These are phyloP conservation scores for Pyrgus malvae DNA, from an alignment of 2,888 invertebrate genomes.

Conservation along the genomic window DNA sequence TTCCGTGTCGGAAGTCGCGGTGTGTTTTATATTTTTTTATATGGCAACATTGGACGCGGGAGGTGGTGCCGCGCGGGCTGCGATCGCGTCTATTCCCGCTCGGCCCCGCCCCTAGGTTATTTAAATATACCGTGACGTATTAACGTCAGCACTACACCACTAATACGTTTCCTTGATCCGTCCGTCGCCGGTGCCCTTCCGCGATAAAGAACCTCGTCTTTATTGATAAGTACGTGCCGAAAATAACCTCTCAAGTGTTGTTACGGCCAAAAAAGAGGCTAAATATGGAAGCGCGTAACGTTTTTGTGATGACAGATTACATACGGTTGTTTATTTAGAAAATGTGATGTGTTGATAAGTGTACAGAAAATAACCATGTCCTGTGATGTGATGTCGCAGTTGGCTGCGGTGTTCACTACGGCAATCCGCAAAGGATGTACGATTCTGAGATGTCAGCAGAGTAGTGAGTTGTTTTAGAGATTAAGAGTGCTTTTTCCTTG, in stretches of 20 bases:
- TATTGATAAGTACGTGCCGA: constrained; percentile 51
- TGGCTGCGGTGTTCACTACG: constrained; percentile 35
- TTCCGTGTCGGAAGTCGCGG: constrained; percentile 29
- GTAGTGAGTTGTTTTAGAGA: constrained; percentile 34
- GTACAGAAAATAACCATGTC: constrained; percentile 31
- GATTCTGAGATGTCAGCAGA: constrained; percentile 36
- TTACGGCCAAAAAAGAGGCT: constrained; percentile 29
- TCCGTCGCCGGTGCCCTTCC: constrained; percentile 59
- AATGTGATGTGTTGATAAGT: not conserved
- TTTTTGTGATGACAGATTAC: not conserved
- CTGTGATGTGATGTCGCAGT: constrained; percentile 37
- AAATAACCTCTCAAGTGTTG: constrained; percentile 41
- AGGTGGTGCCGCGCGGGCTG: constrained; percentile 67
- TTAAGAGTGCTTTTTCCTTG: not conserved
- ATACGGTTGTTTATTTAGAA: not conserved
- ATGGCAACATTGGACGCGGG: constrained; percentile 36
- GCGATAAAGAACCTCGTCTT: constrained; percentile 46
- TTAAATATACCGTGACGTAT: constrained; percentile 65
- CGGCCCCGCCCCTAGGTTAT: constrained; percentile 60
- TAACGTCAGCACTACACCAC: constrained; percentile 43
- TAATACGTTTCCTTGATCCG: constrained; percentile 60
- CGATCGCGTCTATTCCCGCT: constrained; percentile 43
- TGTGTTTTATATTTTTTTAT: constrained; percentile 34
- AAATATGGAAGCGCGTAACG: constrained; percentile 12
- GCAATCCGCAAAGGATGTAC: constrained; percentile 36